Percentiles rank a stretch among this genome's conserved stretches.
Conservation (phyloP, 2,888 invertebrate species). For the Leucophora obtusa region DNA sequence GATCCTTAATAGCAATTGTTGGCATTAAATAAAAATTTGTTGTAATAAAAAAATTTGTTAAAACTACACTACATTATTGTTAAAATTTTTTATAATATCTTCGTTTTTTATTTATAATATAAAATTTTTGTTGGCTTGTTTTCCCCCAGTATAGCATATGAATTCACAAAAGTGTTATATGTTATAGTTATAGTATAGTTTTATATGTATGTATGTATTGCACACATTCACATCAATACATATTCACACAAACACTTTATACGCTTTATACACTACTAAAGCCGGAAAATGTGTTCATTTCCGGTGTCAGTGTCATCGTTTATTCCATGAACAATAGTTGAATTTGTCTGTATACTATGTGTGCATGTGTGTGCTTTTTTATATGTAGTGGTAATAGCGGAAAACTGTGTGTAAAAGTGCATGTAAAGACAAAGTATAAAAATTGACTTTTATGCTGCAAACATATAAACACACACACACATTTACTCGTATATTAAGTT, state of each 20-base stretch:
- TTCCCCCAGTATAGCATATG: conserved; percentile 28
- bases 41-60: conserved; percentile 15
- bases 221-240: not conserved
- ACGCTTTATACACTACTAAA: conserved; percentile 48
- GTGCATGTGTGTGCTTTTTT: not conserved
- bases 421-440: conserved; percentile 33
- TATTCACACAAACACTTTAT: not conserved
- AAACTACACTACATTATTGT: conserved; percentile 12
- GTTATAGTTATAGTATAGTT: conserved; percentile 39
- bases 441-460: conserved; percentile 30
- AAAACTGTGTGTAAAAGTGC: conserved; percentile 1
- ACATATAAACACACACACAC: conserved; percentile 8
- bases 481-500: conserved; percentile 19
- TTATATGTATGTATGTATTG: too few species aligned
- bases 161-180: conserved; percentile 43
- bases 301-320: conserved; percentile 73
- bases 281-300: conserved; percentile 75
- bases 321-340: conserved; percentile 65
- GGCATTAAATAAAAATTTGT: conserved; percentile 1
- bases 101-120: not conserved
- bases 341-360: not conserved
- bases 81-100: conserved; percentile 16
- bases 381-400: not conserved
- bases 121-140: not conserved
- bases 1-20: not conserved